A percentile compares a stretch with the other conserved stretches of the same genome.
Evolutionary conservation across 2,797 vertebrate species (phyloP).

Genomic region (Microtus californicus): DNA sequence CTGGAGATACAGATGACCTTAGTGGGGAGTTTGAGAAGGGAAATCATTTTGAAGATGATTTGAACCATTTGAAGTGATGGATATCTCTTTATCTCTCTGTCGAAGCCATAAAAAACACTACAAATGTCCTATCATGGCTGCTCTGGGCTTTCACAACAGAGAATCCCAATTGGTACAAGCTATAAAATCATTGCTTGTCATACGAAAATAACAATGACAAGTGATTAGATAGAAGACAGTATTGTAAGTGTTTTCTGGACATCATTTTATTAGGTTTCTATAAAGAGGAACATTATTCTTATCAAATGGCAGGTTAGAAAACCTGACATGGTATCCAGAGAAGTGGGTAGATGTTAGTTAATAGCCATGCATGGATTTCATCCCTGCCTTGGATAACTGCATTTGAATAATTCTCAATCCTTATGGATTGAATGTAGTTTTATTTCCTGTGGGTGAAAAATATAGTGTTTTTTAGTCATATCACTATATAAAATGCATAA

Average conservation of each 20-base stretch:
- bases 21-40: neutral
- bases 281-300: slow-evolving; percentile 1
- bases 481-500: neutral
- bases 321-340: neutral
- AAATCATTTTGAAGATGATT: neutral
- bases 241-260: slow-evolving; percentile 22
- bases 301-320: slow-evolving; percentile 18
- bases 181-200: slow-evolving; percentile 33
- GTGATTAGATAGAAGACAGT: slow-evolving; percentile 19
- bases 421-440: neutral
- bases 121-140: neutral
- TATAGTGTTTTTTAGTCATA: neutral
- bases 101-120: neutral
- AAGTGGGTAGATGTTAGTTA: neutral
- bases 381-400: neutral
- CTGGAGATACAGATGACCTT: neutral
- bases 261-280: neutral
- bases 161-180: neutral
- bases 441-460: neutral
- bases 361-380: neutral
- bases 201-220: slow-evolving; percentile 53
- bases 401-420: neutral
- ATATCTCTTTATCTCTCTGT: neutral
- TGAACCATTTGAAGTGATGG: too few relatives aligned
- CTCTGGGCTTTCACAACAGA: neutral